Evolutionary conservation across 2,797 vertebrate genomes (phyloP), one percentile per base, ranked within the genome.

Genomic region (Ctenochaetus hawaiiensis): DNA sequence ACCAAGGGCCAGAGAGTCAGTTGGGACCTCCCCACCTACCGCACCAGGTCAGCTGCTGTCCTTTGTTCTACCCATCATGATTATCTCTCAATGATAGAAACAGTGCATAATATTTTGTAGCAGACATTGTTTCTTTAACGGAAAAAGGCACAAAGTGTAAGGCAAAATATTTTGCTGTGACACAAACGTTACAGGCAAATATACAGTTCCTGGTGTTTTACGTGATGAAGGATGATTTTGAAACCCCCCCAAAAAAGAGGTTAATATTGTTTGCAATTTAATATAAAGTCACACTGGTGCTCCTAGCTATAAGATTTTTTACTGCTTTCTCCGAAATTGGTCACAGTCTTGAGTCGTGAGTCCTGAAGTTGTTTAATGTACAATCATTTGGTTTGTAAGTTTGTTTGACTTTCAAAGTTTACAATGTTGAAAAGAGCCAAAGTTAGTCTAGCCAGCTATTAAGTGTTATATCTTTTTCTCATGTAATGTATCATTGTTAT

Each of bases 1-100:
- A 95, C 93, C 84, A 94, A 96, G 94, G 95, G 95, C 84, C 97
- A 97, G 92, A 95, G 97, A 93, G 96, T 97, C 91, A 96, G 96
- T 94, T 99, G 98, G 98, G 96, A 92, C 74, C 95, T 97, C 87
- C 92, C 97, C 91, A 89, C 96, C 87, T 96, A 97, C 91, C 96
- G 96, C 94, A 96, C 98, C 95, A 98, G 98, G 98, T 99, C 65
- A 91, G 92, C 52, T 13, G 18, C 39, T 49, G 16, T 3, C 13
- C 37, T 45, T 62, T 47, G 13, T 47, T 53, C 58, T 7, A 20
- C 7, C 30, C 17, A 18, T 30, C 37, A 54, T 23, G 3, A 49
- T 2, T 16, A 22, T 44, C 14, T 53, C n/a, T 34, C 6, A 54
- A 9, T 22, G 8, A 39, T 12, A 51, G 3, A 16, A 14, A 58